Percentiles rank a stretch among this genome's conserved stretches.
Evolutionary conservation across 2,113 vertebrate genomes (phyloP).

Genomic region (Xiphophorus couchianus): DNA sequence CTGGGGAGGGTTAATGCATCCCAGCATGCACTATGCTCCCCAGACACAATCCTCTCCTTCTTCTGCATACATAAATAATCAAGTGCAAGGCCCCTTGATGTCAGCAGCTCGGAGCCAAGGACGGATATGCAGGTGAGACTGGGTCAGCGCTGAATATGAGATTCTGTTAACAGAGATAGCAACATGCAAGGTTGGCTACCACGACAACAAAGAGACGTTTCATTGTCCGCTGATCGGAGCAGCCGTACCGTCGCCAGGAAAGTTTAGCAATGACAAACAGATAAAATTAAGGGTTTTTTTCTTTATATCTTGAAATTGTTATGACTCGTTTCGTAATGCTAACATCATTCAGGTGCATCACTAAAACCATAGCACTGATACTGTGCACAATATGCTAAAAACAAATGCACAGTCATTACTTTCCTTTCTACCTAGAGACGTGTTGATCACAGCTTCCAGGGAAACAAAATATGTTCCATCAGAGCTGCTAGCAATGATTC

Average conservation of each 20-base stretch:
- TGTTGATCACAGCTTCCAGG: not conserved
- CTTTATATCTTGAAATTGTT: slow-evolving; percentile 23
- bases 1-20: slow-evolving; percentile 65
- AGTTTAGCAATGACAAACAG: not conserved
- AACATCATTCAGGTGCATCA: not conserved
- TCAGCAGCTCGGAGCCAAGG: slow-evolving; percentile 43
- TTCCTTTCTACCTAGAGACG: not conserved
- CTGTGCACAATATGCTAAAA: not conserved
- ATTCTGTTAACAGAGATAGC: slow-evolving; percentile 43
- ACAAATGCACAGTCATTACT: not conserved
- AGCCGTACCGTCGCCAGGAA: too few species aligned
- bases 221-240: slow-evolving; percentile 15
- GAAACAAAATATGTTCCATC: not conserved
- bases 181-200: slow-evolving; percentile 25
- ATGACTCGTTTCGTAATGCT: slow-evolving; percentile 33
- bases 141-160: slow-evolving; percentile 50
- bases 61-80: slow-evolving; percentile 71
- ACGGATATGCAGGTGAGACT: slow-evolving; percentile 55
- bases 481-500: too few species aligned
- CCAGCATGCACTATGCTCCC: slow-evolving; percentile 62
- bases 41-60: slow-evolving; percentile 54
- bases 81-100: slow-evolving; percentile 56
- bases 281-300: slow-evolving; percentile 22
- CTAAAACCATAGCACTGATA: not conserved
- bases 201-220: slow-evolving; percentile 21